Evolutionary conservation across 1,140 invertebrate genomes (phyloP), one percentile per base, ranked within the genome.

Genomic region (Caenorhabditis brenneri): DNA sequence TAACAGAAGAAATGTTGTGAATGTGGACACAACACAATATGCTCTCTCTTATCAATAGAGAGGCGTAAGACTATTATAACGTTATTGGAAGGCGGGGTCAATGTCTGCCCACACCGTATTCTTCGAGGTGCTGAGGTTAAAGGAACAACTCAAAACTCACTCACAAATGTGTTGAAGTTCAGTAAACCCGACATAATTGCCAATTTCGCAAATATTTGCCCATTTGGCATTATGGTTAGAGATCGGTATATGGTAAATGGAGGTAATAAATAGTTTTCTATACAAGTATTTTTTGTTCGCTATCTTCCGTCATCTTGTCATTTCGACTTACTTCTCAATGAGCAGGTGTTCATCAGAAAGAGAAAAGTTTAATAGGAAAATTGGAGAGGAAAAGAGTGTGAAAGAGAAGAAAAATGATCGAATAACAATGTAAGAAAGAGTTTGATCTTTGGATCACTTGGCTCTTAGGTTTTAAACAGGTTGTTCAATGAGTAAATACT

Each of bases 181-280:
- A 74, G 65, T 42, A 74, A 74, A n/a, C 65, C 15, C 29, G 58
- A 65, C 33, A 65, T 36, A 46, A 74, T 42, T 42, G 65, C 36
- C 36, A 74, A 46, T 42, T 42, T 74, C n/a, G 65, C 65, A 74
- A 74, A 74, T 74, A 74, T 74, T 74, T 74, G 65, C 22, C 36
- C 22, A 42, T 74, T 74, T 42, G 33, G 19, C 29, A 65, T 65
- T 33, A 6, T 33, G n/a, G 10, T n/a, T 33, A 33, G 22, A 29
- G 12, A 46, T 6, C 39, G 12, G 12, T 42, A 5, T 6, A n/a
- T 3, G 12, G 22, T 24, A 74, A 10, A 22, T 36, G 33, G 36
- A 12, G 29, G n/a, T 39, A 74, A 46, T 42, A 74, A 74, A 42
- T 42, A 74, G 19, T 36, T 29, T 74, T 46, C 19, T 24, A 42